A percentile compares a stretch with the other conserved stretches of the same genome.
These are phyloP conservation scores for Caenorhabditis wallacei DNA, from an alignment of 2,888 invertebrate species.

Conservation along the genomic window DNA sequence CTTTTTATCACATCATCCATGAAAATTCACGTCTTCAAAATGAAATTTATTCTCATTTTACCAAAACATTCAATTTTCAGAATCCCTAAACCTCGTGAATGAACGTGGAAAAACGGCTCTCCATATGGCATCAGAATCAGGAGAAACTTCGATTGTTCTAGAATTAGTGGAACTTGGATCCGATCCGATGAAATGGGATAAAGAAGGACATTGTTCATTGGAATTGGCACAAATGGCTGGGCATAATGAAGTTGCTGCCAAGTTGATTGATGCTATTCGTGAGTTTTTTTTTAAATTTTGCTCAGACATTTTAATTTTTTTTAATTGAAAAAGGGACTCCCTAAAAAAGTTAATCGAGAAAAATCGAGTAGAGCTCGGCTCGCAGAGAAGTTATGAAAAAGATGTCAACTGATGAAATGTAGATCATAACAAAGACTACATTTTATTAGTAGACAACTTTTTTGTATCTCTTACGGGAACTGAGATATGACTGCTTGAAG, in stretches of 20 bases:
- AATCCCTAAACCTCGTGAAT: slow-evolving; percentile 71
- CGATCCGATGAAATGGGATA: slow-evolving; percentile 78
- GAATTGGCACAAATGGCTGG: slow-evolving; percentile 88
- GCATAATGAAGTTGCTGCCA: slow-evolving; percentile 85
- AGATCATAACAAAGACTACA: too few species aligned
- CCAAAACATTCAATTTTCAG: slow-evolving; percentile 16
- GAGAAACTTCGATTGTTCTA: slow-evolving; percentile 70
- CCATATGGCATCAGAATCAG: slow-evolving; percentile 79
- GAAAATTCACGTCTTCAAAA: too few species aligned
- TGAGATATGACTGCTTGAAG: too few species aligned
- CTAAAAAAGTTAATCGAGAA: too few species aligned
- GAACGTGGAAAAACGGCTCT: slow-evolving; percentile 77
- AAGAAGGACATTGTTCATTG: slow-evolving; percentile 88
- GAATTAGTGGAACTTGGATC: slow-evolving; percentile 56
- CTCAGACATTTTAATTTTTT: neutral
- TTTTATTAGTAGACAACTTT: too few species aligned
- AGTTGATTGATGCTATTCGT: slow-evolving; percentile 78
- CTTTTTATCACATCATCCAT: too few species aligned
- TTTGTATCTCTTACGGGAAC: too few species aligned
- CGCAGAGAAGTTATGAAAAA: too few species aligned
- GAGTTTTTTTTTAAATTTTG: slow-evolving; percentile 30
- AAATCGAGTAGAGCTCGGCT: too few species aligned
- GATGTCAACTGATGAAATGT: too few species aligned
- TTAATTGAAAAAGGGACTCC: too few species aligned
- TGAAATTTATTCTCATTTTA: neutral